Percentiles rank a stretch among this genome's conserved stretches.
phyloP scores from a whole-genome alignment of 2,888 invertebrate species.

The Synergus japonicus region DNA sequence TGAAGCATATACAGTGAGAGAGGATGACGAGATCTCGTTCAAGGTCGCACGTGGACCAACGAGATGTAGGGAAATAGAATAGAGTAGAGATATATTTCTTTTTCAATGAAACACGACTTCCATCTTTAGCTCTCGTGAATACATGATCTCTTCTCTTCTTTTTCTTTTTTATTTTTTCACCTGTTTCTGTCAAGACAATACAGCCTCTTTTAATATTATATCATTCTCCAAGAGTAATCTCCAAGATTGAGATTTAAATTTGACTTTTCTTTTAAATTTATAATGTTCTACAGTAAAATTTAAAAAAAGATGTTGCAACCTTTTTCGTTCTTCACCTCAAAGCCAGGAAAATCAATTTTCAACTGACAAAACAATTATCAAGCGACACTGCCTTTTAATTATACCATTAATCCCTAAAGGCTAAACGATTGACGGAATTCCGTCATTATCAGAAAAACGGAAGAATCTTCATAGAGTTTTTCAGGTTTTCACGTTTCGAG shows the following conservation, averaged over 20 bases:
- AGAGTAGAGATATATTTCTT: constrained; percentile 29
- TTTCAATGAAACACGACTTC: constrained; percentile 33
- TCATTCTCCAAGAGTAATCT: not conserved
- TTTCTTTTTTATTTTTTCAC: not conserved
- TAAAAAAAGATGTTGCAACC: not conserved
- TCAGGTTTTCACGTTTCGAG: constrained; percentile 42
- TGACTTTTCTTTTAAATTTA: not conserved
- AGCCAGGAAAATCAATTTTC: not conserved
- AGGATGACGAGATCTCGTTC: constrained; percentile 62
- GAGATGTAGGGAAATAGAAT: constrained; percentile 50
- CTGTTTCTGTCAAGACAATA: constrained; percentile 25
- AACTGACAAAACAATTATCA: not conserved
- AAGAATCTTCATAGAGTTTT: not conserved
- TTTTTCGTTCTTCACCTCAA: not conserved
- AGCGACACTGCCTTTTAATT: not conserved
- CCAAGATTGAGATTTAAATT: not conserved
- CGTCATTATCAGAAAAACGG: constrained; percentile 18
- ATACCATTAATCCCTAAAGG: not conserved
- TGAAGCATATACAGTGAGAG: constrained; percentile 56
- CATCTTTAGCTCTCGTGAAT: constrained; percentile 21
- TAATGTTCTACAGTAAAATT: not conserved
- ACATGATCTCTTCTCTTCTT: constrained; percentile 5
- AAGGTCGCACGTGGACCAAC: constrained; percentile 71
- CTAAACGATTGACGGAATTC: constrained; percentile 11
- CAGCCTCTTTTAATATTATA: not conserved